Percentiles rank a stretch among this genome's conserved stretches.
Evolutionary conservation across 2,113 vertebrate species (phyloP).

Genomic region (Poeciliopsis retropinna): DNA sequence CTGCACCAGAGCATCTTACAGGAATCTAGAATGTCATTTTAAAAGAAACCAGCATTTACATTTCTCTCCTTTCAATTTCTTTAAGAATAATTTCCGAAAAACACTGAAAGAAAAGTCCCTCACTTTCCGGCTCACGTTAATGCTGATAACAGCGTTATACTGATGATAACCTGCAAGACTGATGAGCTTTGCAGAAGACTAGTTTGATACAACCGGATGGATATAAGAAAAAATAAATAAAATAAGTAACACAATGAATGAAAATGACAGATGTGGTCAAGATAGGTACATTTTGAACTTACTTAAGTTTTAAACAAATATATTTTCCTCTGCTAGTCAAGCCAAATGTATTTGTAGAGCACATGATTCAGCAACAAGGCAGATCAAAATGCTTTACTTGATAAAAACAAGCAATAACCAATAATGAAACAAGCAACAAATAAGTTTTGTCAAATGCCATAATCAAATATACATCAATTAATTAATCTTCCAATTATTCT

Average conservation of each 20-base stretch:
- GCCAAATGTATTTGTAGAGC: too few relatives aligned
- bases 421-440: too few relatives aligned
- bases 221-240: background rate
- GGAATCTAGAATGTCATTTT: constrained; percentile 50
- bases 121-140: background rate
- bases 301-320: too few relatives aligned
- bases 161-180: background rate
- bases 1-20: constrained; percentile 51
- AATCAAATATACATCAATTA: too few relatives aligned
- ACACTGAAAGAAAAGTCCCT: background rate
- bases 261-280: background rate
- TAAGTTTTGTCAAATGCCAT: too few relatives aligned
- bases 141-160: background rate
- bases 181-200: background rate
- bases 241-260: background rate
- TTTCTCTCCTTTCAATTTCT: background rate
- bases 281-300: too few relatives aligned
- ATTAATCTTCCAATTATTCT: too few relatives aligned
- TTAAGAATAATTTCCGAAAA: background rate
- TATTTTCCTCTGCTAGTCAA: too few relatives aligned
- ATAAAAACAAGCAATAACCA: too few relatives aligned
- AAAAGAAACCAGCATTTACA: background rate
- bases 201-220: background rate
- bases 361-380: too few relatives aligned
- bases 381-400: too few relatives aligned